A percentile compares a stretch with the other conserved stretches of the same genome.
Conservation (phyloP, 2,113 vertebrate species). For the Ciconia stormi region DNA sequence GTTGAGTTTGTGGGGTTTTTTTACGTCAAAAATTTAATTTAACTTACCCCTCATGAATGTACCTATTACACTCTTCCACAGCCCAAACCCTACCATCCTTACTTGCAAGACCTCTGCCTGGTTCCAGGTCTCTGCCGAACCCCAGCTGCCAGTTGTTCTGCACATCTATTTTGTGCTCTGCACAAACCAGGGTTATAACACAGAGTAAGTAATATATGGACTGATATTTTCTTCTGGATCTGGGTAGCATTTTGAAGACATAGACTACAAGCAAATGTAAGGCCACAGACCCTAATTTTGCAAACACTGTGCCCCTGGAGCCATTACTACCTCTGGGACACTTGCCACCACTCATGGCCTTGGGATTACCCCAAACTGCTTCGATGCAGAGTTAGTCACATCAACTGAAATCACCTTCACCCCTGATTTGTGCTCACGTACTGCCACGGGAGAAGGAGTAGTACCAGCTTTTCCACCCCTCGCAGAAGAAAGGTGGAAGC, state of each 20-base stretch:
- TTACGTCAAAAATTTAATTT: neutral
- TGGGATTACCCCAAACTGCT: neutral
- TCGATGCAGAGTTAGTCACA: neutral
- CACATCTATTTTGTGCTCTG: neutral
- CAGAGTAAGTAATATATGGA: neutral
- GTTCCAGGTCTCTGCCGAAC: neutral
- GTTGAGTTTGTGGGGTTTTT: rapidly evolving
- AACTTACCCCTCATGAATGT: neutral
- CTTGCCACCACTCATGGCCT: neutral
- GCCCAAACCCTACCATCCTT: neutral
- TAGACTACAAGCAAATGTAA: neutral
- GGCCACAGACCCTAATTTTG: neutral
- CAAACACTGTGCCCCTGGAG: neutral
- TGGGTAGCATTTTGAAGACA: neutral
- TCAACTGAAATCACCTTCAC: neutral
- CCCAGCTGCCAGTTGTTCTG: neutral
- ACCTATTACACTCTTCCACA: neutral
- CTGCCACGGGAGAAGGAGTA: neutral
- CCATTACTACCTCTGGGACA: neutral
- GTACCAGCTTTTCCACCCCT: neutral
- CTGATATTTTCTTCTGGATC: neutral
- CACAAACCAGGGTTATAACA: neutral
- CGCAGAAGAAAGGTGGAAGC: neutral
- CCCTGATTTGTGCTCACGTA: neutral
- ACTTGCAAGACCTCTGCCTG: neutral